Base-by-base conservation (phyloP, 1,140 invertebrate genomes). In the Bombyx mori region DNA sequence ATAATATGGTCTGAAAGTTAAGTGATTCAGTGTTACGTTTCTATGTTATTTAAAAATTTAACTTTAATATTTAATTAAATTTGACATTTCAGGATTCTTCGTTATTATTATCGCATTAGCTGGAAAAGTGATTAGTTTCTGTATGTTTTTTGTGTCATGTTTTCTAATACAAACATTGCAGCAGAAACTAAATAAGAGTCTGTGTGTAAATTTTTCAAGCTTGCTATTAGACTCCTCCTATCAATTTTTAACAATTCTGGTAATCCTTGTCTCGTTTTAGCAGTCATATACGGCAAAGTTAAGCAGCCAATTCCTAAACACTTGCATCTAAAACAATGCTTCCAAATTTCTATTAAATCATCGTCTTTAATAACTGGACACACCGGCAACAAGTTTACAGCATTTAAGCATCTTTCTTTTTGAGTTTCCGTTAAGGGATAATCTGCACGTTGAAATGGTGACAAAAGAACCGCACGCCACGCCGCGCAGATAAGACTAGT, bases 271-370 rank as follows among this genome's bases (percentile, higher is more conserved):
- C 84, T 76, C 12, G 65, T 68, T 71, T 85, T 59, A 8, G 68
- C 44, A 6, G 77, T 74, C 70, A 85, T 83, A 48, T 84, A 87
- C 4, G 88, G 86, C 59, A 88, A 71, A 57, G 88, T 59, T 66
- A 88, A 69, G 57, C 80, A 82, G 43, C 84, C 88, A 57, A 88
- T 62, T 10, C 82, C 82, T 45, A 75, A 61, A 58, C 77, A 79
- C 69, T 86, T 84, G 58, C 77, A 83, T 56, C 82, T 78, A 4
- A 88, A 62, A 66, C 82, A 88, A 68, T 86, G 79, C 66, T 80
- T 82, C 83, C 86, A 88, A 60, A 89, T 82, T 61, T 82, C 78
- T 56, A 76, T 65, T 59, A 88, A 71, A 65, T 88, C 88, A 52
- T 82, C 75, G 61, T 85, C 81, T 65, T 79, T 82, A 54, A 86